Evolutionary conservation across 2,888 invertebrate genomes (phyloP).

Genomic region (Tanypteryx hageni): DNA sequence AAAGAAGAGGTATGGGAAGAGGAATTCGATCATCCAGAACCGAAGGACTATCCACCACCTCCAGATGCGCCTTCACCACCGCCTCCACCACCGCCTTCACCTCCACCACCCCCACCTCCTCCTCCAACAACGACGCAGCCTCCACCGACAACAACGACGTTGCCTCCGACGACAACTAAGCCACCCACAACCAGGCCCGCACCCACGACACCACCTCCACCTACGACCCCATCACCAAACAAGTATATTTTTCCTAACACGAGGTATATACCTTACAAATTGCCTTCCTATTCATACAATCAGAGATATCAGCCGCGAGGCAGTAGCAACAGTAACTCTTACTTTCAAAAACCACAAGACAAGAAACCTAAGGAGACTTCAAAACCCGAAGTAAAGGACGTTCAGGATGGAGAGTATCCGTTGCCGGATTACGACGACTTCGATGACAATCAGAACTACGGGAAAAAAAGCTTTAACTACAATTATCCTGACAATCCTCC

Average conservation of each 20-base stretch:
- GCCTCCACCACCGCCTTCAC: neutral
- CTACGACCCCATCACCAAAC: neutral
- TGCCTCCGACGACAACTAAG: neutral
- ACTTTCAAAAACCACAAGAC: neutral
- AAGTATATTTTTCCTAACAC: neutral
- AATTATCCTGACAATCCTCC: neutral
- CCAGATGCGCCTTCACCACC: neutral
- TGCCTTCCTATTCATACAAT: neutral
- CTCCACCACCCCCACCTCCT: neutral
- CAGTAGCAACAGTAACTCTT: neutral
- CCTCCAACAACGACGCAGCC: neutral
- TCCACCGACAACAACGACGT: neutral
- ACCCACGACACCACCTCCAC: neutral
- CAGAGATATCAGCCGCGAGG: neutral
- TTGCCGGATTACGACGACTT: neutral
- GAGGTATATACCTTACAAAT: neutral
- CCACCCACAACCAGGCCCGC: neutral
- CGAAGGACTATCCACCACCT: neutral
- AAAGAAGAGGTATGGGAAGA: neutral
- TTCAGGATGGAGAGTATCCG: neutral
- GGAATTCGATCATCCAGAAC: neutral
- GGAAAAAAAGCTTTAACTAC: no score
- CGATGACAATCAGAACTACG: neutral
- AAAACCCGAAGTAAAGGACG: neutral
- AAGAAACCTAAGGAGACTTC: neutral